A percentile compares a stretch with the other conserved stretches of the same genome.
Evolutionary conservation across 1,140 invertebrate genomes (phyloP).

Genomic region (Ceratoteleas bidentatus): DNA sequence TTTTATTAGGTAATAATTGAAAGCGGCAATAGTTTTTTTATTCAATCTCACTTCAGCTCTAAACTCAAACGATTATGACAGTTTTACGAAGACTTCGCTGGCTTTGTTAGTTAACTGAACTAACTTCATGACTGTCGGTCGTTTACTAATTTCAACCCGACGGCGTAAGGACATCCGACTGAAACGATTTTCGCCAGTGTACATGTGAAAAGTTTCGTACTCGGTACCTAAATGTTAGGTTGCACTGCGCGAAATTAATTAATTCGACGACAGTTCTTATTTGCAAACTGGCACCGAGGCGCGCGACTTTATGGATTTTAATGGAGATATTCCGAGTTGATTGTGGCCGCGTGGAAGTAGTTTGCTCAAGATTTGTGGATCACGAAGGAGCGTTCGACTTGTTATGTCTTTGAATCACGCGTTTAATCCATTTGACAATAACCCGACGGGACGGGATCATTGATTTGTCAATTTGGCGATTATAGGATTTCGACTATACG

Average conservation of each 20-base stretch:
- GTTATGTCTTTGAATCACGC: conserved; percentile 23
- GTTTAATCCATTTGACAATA: conserved; percentile 16
- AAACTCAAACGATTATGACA: too few relatives aligned
- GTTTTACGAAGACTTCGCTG: too few relatives aligned
- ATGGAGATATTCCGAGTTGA: conserved; percentile 16
- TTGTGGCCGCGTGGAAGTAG: conserved; percentile 16
- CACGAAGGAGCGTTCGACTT: conserved; percentile 20
- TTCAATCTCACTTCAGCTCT: too few relatives aligned
- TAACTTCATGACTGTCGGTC: too few relatives aligned
- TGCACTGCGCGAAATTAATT: conserved; percentile 10
- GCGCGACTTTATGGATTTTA: conserved; percentile 13
- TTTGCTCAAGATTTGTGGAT: conserved; percentile 29
- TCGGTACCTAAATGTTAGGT: neutral
- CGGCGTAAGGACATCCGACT: too few relatives aligned
- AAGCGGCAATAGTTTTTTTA: too few relatives aligned
- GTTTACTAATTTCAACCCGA: too few relatives aligned
- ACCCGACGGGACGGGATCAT: neutral
- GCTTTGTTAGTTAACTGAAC: too few relatives aligned
- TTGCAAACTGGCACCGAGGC: conserved; percentile 6
- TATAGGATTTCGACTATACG: neutral
- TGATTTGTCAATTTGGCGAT: conserved; percentile 4
- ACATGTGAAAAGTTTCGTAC: too few relatives aligned
- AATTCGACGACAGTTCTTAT: conserved; percentile 10
- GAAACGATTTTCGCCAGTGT: too few relatives aligned
- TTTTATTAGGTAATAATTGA: too few relatives aligned